Evolutionary conservation across 1,140 invertebrate species (phyloP).

Genomic region (Euwallacea similis): DNA sequence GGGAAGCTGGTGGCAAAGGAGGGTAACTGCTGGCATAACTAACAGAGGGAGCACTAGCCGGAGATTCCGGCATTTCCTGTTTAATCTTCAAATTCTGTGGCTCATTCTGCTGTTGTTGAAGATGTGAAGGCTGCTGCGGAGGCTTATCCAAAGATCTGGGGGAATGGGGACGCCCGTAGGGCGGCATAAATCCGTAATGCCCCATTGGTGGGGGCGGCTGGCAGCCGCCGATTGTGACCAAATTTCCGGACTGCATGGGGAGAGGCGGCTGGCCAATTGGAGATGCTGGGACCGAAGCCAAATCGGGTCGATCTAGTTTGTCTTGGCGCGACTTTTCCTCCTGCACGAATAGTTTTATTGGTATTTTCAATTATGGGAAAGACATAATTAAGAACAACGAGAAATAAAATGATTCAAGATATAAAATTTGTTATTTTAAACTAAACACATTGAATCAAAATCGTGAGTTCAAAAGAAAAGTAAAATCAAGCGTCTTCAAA

Average conservation of each 20-base stretch:
- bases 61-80: conserved; percentile 65
- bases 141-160: conserved; percentile 42
- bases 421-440: conserved; percentile 15
- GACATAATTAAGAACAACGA: too few relatives aligned
- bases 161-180: conserved; percentile 42
- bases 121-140: conserved; percentile 54
- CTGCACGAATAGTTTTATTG: conserved; percentile 20
- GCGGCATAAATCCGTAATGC: conserved; percentile 59
- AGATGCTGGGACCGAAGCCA: conserved; percentile 53
- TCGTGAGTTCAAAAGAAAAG: too few relatives aligned
- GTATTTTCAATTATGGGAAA: too few relatives aligned
- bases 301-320: conserved; percentile 53
- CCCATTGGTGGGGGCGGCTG: conserved; percentile 49
- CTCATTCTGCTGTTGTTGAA: conserved; percentile 59
- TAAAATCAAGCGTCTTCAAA: too few relatives aligned
- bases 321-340: conserved; percentile 52
- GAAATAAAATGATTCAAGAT: too few relatives aligned
- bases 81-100: conserved; percentile 81
- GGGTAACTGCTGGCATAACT: conserved; percentile 8
- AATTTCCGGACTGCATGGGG: conserved; percentile 58
- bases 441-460: conserved; percentile 23
- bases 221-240: conserved; percentile 60
- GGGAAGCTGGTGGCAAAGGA: conserved; percentile 28
- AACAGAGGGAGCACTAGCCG: conserved; percentile 12
- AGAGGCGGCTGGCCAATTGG: conserved; percentile 59